Evolutionary conservation across 64 coral and sea anemone genomes (phyloP), one percentile per base, ranked within the genome.

Genomic region (Montipora sp.): DNA sequence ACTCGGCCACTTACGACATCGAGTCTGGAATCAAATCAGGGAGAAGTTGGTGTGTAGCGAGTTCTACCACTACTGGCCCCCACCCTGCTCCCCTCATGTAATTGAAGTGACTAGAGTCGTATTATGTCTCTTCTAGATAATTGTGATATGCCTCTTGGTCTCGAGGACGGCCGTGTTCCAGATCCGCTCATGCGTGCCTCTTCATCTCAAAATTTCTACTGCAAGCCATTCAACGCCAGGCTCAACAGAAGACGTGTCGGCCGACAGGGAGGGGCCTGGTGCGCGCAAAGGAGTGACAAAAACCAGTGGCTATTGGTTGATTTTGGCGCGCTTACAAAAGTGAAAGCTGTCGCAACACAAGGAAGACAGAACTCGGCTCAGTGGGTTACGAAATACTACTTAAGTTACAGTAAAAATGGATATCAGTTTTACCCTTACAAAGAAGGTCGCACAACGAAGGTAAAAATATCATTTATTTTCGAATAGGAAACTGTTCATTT

Each of bases 301-400:
- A 66, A 81, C 15, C 92, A 97, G 74, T 97, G 95, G 95, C 83
- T 94, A 21, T 63, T 89, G 49, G 83, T 97, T 10, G 95, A 97
- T 76, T 97, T 97, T 83, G 91, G 83, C 66, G 95, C 95, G 57
- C 75, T 89, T 76, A 81, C 95, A 12, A 91, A 72, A 45, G 77
- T 97, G 22, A 76, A 71, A 9, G 67, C 92, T 12, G 92, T 97
- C 7, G 88, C 71, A 5, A 94, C 95, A n/a, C 95, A 97, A 18
- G 95, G 95, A 60, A 84, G 95, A 67, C 92, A 93, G 66, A 94
- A 97, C 69, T 51, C 89, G 16, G 76, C 87, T 44, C 88, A 97
- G 75, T 97, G 95, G 95, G 95, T 97, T 18, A 97, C 90, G 10
- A 97, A 83, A 55, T 97, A 94, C 50, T 89, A 75, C 36, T 60